These are phyloP conservation scores for Ecliptopera silaceata DNA, from an alignment of 2,888 invertebrate species.

Conservation along the genomic window DNA sequence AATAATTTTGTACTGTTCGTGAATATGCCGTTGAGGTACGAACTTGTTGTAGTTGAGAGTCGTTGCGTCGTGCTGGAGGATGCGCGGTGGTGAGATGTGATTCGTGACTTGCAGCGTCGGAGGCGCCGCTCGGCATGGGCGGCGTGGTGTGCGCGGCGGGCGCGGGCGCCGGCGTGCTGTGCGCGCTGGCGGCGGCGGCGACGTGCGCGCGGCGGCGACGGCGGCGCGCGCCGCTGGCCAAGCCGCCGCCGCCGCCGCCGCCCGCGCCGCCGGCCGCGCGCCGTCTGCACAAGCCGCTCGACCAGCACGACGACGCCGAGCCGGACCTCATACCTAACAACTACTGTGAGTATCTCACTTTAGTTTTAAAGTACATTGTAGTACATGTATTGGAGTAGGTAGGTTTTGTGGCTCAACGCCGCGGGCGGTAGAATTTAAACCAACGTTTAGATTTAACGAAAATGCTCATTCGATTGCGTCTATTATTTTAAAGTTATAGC, in stretches of 20 bases:
- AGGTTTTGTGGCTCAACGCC: too few species aligned
- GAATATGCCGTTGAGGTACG: too few species aligned
- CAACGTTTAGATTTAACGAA: too few species aligned
- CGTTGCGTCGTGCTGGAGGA: not conserved
- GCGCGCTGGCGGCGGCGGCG: slow-evolving; percentile 54
- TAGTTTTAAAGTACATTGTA: too few species aligned
- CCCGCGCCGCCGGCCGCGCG: slow-evolving; percentile 24
- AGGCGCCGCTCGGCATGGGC: slow-evolving; percentile 61
- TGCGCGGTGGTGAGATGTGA: not conserved
- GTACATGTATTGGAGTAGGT: too few species aligned
- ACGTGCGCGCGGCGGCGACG: slow-evolving; percentile 45
- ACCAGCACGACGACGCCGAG: slow-evolving; percentile 68
- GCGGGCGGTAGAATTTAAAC: not conserved
- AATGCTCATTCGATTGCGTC: too few species aligned
- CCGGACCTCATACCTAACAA: slow-evolving; percentile 77
- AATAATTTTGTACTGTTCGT: too few species aligned
- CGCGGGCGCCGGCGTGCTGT: not conserved
- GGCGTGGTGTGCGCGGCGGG: slow-evolving; percentile 58
- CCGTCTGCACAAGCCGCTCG: slow-evolving; percentile 45
- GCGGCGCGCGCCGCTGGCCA: slow-evolving; percentile 43
- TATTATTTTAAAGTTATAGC: too few species aligned
- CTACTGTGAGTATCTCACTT: slow-evolving; percentile 67
- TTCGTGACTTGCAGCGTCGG: slow-evolving; percentile 54
- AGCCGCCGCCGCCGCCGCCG: slow-evolving; percentile 32
- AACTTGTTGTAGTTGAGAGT: too few species aligned